These are phyloP conservation scores for Cherax quadricarinatus DNA, from an alignment of 1,140 invertebrate genomes.

Conservation along the genomic window DNA sequence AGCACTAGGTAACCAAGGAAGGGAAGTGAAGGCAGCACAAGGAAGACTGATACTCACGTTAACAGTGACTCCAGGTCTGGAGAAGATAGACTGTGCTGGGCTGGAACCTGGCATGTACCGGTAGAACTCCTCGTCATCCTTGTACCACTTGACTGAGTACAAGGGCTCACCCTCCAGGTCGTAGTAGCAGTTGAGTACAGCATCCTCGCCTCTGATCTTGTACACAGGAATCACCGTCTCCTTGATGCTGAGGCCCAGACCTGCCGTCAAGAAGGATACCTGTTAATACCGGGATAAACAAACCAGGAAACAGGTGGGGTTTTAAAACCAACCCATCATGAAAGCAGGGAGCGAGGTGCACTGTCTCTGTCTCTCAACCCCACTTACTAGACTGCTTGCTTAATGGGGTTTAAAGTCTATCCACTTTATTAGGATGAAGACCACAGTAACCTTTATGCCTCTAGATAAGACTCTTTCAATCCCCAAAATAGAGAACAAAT, in stretches of 20 bases:
- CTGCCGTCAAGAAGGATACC: background rate
- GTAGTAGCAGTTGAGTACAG: constrained; percentile 86
- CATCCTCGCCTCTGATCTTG: constrained; percentile 83
- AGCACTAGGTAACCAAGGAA: too few relatives aligned
- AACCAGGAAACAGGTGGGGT: background rate
- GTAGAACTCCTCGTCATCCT: constrained; percentile 91
- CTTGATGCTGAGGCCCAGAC: constrained; percentile 79
- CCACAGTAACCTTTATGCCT: too few relatives aligned
- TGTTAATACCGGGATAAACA: background rate
- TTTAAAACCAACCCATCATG: background rate
- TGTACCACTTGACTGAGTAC: constrained; percentile 92
- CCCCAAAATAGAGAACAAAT: too few relatives aligned
- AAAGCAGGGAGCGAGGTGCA: too few relatives aligned
- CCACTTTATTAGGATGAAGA: too few relatives aligned
- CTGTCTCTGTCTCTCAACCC: background rate
- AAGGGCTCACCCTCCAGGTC: constrained; percentile 87
- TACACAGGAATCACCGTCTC: constrained; percentile 84
- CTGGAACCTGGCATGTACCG: constrained; percentile 84
- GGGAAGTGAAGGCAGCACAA: background rate
- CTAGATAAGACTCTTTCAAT: too few relatives aligned
- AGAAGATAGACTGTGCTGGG: constrained; percentile 82
- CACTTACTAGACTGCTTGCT: background rate
- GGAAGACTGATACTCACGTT: constrained; percentile 81
- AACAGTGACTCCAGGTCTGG: constrained; percentile 83
- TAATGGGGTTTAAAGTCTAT: too few relatives aligned